These are phyloP conservation scores for Cynocephalus volans DNA, from an alignment of 2,113 vertebrate species.

Conservation along the genomic window DNA sequence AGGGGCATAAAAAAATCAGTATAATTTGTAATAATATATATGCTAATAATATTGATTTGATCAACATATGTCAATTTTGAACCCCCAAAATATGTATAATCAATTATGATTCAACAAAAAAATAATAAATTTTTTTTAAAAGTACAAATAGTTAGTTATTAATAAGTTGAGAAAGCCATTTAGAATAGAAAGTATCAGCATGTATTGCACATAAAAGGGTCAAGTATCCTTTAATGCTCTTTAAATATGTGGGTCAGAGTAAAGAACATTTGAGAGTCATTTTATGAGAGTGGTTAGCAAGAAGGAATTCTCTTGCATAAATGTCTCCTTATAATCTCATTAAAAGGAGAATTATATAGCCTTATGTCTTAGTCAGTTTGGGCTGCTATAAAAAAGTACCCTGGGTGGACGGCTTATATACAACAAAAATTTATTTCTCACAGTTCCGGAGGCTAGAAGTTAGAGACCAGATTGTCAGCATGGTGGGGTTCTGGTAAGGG, in stretches of 20 bases:
- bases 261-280: neutral
- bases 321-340: neutral
- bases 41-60: too few species aligned
- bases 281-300: neutral
- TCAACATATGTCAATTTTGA: too few species aligned
- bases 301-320: neutral
- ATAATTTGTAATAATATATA: too few species aligned
- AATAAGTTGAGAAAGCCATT: neutral
- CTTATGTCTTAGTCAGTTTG: neutral
- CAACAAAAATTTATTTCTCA: neutral
- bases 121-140: neutral
- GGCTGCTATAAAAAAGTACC: neutral
- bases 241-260: neutral
- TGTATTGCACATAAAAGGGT: neutral
- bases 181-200: slow-evolving; percentile 1
- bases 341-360: neutral
- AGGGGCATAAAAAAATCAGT: too few species aligned
- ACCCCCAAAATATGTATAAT: too few species aligned
- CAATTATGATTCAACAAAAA: too few species aligned
- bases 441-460: neutral
- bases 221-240: slow-evolving; percentile 2
- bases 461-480: neutral
- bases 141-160: neutral
- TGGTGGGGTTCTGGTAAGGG: too few species aligned
- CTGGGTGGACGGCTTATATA: neutral